These are phyloP conservation scores for Bombus turneri DNA, from an alignment of 1,140 invertebrate genomes.

Conservation along the genomic window DNA sequence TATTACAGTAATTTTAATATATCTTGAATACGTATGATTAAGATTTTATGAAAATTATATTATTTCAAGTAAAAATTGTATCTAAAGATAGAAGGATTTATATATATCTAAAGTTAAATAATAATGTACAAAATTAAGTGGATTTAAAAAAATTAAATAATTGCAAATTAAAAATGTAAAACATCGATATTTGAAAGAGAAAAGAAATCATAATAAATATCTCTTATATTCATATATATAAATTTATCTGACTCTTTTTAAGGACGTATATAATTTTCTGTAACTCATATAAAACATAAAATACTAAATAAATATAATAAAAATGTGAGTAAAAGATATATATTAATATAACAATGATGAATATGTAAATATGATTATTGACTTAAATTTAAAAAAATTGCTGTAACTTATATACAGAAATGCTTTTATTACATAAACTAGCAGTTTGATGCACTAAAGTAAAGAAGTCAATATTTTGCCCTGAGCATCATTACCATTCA, in stretches of 20 bases:
- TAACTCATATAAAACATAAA: neutral
- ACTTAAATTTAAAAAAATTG: conserved; percentile 6
- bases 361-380: neutral
- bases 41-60: neutral
- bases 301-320: no score
- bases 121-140: no score
- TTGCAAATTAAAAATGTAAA: neutral
- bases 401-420: conserved; percentile 7
- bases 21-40: neutral
- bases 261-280: neutral
- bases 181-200: neutral
- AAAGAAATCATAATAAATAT: neutral
- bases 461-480: conserved; percentile 19
- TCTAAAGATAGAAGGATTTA: neutral
- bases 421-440: conserved; percentile 23
- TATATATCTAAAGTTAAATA: neutral
- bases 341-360: neutral
- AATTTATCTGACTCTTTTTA: neutral
- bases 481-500: neutral
- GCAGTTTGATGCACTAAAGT: conserved; percentile 17
- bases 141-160: neutral
- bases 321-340: neutral
- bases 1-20: neutral
- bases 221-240: neutral
- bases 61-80: neutral